These are phyloP conservation scores for Drosophila antonietae DNA, from an alignment of 2,888 invertebrate species.

Conservation along the genomic window DNA sequence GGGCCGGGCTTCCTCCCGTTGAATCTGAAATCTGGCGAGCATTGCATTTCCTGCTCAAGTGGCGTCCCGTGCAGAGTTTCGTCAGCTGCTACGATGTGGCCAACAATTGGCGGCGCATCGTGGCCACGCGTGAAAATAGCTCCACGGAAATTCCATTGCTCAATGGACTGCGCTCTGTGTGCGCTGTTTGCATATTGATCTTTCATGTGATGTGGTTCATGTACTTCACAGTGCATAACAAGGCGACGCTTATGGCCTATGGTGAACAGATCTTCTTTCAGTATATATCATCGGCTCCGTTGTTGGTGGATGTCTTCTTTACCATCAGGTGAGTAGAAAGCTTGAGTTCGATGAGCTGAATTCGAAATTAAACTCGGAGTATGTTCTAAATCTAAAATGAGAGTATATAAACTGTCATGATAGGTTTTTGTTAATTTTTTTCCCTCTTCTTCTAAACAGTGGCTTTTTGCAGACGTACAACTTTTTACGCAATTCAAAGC, in stretches of 20 bases:
- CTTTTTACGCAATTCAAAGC: constrained; percentile 80
- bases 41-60: constrained; percentile 54
- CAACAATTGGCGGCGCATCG: constrained; percentile 74
- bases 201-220: constrained; percentile 84
- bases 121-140: constrained; percentile 62
- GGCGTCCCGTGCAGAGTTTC: constrained; percentile 65
- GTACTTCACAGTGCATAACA: constrained; percentile 84
- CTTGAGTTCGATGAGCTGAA: neutral
- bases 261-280: constrained; percentile 82
- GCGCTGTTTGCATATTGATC: constrained; percentile 82
- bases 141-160: constrained; percentile 82
- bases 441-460: constrained; percentile 50
- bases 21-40: constrained; percentile 66
- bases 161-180: constrained; percentile 83
- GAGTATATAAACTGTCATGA: too few relatives aligned
- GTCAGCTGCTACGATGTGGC: constrained; percentile 83
- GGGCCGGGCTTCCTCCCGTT: constrained; percentile 57
- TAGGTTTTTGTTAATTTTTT: neutral
- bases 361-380: neutral
- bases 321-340: constrained; percentile 81
- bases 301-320: constrained; percentile 84
- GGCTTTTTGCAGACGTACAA: constrained; percentile 84
- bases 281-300: constrained; percentile 83
- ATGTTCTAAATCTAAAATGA: too few relatives aligned
- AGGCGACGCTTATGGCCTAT: constrained; percentile 81